Conservation (phyloP, 2,888 invertebrate genomes). For the Julus scanicus region DNA sequence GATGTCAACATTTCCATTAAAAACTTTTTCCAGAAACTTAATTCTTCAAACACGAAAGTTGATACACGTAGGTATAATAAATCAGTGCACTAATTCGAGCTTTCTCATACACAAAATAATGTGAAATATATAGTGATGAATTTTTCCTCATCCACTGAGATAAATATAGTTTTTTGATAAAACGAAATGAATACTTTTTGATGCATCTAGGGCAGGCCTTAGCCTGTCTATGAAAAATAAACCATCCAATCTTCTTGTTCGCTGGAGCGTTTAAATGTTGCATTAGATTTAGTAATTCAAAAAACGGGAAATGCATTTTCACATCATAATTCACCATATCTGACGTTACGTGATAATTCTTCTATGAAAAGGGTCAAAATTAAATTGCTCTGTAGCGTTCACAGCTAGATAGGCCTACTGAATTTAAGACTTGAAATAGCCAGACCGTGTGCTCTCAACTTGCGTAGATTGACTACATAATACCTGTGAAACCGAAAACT, state of each 20-base stretch:
- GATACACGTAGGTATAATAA: conserved; percentile 2
- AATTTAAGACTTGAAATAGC: not conserved
- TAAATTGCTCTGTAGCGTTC: not conserved
- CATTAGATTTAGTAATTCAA: conserved; percentile 41
- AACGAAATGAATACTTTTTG: conserved; percentile 37
- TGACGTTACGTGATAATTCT: conserved; percentile 9
- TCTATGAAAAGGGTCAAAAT: conserved; percentile 23
- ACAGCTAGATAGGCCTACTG: not conserved
- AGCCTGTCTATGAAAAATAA: conserved; percentile 36
- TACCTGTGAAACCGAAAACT: not conserved
- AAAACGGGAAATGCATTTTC: conserved; percentile 35
- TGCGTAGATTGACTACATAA: not conserved
- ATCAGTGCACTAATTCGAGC: not conserved
- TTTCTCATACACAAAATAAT: not conserved
- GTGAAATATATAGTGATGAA: not conserved
- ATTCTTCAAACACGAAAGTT: not conserved
- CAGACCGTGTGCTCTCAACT: not conserved
- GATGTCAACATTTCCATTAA: conserved; percentile 31
- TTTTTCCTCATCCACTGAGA: not conserved
- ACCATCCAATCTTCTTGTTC: conserved; percentile 40
- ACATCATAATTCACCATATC: conserved; percentile 11
- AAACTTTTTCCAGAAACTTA: not conserved
- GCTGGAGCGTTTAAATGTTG: conserved; percentile 43
- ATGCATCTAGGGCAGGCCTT: not conserved
- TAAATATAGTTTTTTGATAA: conserved; percentile 23